A percentile compares a stretch with the other conserved stretches of the same genome.
Evolutionary conservation across 2,888 invertebrate species (phyloP).

Genomic region (Tachystola acroxantha): DNA sequence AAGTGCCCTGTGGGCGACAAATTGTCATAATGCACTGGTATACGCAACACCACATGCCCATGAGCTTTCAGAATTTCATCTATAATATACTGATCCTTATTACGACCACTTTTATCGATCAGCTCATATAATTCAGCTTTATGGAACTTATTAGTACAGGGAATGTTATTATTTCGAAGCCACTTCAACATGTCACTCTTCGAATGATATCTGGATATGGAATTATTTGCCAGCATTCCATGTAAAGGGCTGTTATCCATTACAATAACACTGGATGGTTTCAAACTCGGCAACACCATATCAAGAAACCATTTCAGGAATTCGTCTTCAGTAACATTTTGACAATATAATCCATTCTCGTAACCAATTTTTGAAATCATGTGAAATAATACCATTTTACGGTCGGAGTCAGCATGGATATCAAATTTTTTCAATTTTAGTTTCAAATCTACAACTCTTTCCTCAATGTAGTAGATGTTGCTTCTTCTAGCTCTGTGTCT

Average conservation of each 20-base stretch:
- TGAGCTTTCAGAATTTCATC: slow-evolving; percentile 35
- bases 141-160: slow-evolving; percentile 30
- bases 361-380: slow-evolving; percentile 29
- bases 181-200: slow-evolving; percentile 40
- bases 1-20: slow-evolving; percentile 35
- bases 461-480: slow-evolving; percentile 41
- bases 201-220: slow-evolving; percentile 35
- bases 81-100: slow-evolving; percentile 21
- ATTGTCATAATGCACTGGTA: slow-evolving; percentile 33
- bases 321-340: slow-evolving; percentile 12
- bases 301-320: slow-evolving; percentile 46
- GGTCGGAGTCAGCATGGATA: slow-evolving; percentile 3
- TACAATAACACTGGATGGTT: slow-evolving; percentile 32
- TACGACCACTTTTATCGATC: slow-evolving; percentile 23
- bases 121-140: slow-evolving; percentile 45
- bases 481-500: slow-evolving; percentile 19
- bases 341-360: slow-evolving; percentile 27
- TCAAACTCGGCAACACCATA: slow-evolving; percentile 28
- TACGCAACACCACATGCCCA: slow-evolving; percentile 39
- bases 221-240: slow-evolving; percentile 17
- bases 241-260: slow-evolving; percentile 35
- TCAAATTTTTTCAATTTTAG: slow-evolving; percentile 19
- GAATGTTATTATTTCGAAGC: slow-evolving; percentile 35
- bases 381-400: slow-evolving; percentile 24
- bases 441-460: slow-evolving; percentile 26